A percentile compares a stretch with the other conserved stretches of the same genome.
Conservation (phyloP, 53 echinoderm and acorn worm genomes). For the Pentamera pediparva region DNA sequence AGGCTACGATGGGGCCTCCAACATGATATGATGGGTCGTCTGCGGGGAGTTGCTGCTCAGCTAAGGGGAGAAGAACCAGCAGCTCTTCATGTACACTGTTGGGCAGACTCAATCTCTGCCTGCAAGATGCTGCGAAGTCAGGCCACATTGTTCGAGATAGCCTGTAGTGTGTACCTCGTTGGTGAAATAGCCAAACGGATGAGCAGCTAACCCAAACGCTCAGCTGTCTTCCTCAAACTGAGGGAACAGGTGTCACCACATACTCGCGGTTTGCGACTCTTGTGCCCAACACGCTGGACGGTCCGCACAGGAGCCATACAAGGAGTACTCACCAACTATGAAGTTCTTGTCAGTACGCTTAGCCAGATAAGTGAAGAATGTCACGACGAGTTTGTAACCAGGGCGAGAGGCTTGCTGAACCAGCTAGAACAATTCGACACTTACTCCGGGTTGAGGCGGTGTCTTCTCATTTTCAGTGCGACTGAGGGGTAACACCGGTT, state of each 20-base stretch:
- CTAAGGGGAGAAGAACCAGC: neutral
- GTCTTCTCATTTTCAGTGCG: neutral
- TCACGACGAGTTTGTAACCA: neutral
- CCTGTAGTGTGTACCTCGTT: neutral
- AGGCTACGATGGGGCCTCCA: constrained; percentile 12
- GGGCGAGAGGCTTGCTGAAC: neutral
- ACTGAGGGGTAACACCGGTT: too few species aligned
- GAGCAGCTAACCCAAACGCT: neutral
- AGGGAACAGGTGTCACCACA: neutral
- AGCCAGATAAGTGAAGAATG: neutral
- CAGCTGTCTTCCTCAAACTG: neutral
- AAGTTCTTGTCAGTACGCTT: neutral
- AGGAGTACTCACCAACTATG: neutral
- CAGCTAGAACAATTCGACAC: neutral
- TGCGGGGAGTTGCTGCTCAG: constrained; percentile 3
- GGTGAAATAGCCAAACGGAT: neutral
- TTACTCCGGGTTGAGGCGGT: neutral
- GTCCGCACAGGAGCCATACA: neutral
- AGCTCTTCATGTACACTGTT: constrained; percentile 20
- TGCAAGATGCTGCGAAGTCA: neutral
- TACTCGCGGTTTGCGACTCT: neutral
- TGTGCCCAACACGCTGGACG: neutral
- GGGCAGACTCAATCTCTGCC: neutral
- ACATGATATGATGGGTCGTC: constrained; percentile 1
- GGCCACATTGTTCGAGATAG: neutral